These are phyloP conservation scores for Margaritifera margaritifera DNA, from an alignment of 2,888 invertebrate genomes.

Conservation along the genomic window DNA sequence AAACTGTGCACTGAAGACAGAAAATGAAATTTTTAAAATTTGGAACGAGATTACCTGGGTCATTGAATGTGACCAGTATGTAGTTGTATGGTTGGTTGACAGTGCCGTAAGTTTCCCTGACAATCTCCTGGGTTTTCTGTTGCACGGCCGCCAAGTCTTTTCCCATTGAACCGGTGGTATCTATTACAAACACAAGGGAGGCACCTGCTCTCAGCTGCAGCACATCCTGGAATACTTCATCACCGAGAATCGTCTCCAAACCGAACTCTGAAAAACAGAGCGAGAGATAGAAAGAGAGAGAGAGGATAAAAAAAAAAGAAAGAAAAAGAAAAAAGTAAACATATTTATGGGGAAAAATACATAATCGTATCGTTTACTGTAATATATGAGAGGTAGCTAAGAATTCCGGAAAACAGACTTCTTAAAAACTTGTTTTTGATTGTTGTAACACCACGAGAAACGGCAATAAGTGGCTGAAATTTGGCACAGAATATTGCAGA, in stretches of 20 bases:
- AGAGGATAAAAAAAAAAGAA: not conserved
- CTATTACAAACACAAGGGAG: constrained; percentile 56
- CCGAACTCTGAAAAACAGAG: constrained; percentile 33
- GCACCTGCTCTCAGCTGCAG: constrained; percentile 41
- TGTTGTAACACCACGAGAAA: no score
- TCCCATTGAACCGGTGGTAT: constrained; percentile 48
- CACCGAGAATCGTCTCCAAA: constrained; percentile 27
- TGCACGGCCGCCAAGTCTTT: constrained; percentile 42
- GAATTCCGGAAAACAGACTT: no score
- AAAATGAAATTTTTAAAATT: not conserved
- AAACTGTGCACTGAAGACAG: no score
- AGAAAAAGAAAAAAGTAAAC: no score
- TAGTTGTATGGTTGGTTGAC: constrained; percentile 47
- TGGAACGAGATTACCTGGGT: constrained; percentile 33
- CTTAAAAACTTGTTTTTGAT: no score
- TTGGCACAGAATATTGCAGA: no score
- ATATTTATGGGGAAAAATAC: no score
- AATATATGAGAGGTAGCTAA: no score
- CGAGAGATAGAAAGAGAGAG: no score
- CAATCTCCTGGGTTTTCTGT: constrained; percentile 40
- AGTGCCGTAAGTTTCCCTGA: constrained; percentile 33
- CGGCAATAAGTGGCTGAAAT: no score
- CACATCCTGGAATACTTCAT: constrained; percentile 39
- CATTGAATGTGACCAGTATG: constrained; percentile 50
- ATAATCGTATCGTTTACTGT: no score